Evolutionary conservation across 92 coral and sea anemone genomes (phyloP), one percentile per base, ranked within the genome.

Genomic region (Parazoanthus darwini): DNA sequence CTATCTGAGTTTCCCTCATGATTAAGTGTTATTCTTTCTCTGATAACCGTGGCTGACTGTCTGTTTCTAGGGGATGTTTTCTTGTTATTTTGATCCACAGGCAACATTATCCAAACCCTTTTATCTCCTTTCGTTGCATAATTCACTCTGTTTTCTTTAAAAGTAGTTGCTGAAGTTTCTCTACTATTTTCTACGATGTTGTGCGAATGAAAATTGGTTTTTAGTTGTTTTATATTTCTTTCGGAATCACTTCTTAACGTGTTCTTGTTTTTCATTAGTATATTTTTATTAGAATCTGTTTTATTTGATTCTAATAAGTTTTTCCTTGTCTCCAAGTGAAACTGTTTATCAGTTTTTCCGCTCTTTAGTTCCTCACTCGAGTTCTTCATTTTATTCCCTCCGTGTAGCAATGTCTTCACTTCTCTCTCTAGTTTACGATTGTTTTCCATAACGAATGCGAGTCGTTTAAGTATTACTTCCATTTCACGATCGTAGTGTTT

Each of bases 391-490:
- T 83, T 48, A 29, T 11, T 72, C 37, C 67, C 39, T 6, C 85
- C 87, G 33, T 89, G 92, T 6, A 92, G 82, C 79, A 92, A 81
- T 10, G 48, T 36, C 58, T 84, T 89, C 22, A 95, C 89, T 80
- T 95, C 98, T 29, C 86, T 82, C 77, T 95, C 94, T 8, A 95
- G 91, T 54, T 79, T 80, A 35, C 85, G 79, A 51, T 95, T 93
- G 80, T 95, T 95, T n/a, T 87, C 73, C 82, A 92, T 90, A 35
- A 95, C 92, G 8, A 86, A 71, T 22, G 90, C 76, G 20, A 95
- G 82, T 22, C 93, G 86, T 76, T 91, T 85, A n/a, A 92, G 77
- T 46, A 95, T 70, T 13, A 85, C 74, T 6, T 92, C 92, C 93
- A 95, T 95, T 44, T 89, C 63, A 18, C 87, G 81, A 33, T 71